Base-by-base conservation (phyloP, 2,797 vertebrate species). In the Esox masquinongy region DNA sequence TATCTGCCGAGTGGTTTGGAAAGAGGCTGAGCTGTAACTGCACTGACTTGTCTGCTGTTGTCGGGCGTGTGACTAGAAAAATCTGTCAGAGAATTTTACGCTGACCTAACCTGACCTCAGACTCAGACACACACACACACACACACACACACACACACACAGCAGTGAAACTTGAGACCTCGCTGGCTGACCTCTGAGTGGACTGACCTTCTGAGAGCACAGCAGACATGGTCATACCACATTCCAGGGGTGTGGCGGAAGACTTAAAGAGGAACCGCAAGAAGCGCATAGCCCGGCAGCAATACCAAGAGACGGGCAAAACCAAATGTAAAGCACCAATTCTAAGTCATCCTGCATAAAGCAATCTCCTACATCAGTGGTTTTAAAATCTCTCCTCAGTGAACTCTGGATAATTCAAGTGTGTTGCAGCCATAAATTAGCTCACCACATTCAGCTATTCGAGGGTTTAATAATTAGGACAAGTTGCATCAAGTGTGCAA, bases 151-250 rank as follows among this genome's bases (percentile, higher is more conserved):
- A 68, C 31, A 43, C 31, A 68, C 14, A 67, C 67, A 69, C n/a
- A 69, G 22, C 26, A 67, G 64, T 15, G 66, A 11, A 68, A 61
- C 56, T 24, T 61, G 56, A 61, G 2, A 61, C 56, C 8, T 12
- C 3, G 22, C 56, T 61, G 56, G 56, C 56, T 61, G 56, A 26
- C 56, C 56, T 61, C 56, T 61, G 56, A 61, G 31, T 43, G 4
- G 49, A 49, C 47, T 76, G n/a, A 76, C 51, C 74, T 69, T 68
- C 49, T 24, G 50, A n/a, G 49, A 36, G 49, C 73, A 24, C 63
- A 14, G 5, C 11, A 6, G 73, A 34, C 36, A 36, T 5, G 22
- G 50, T 61, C 39, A 26, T 56, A 29, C n/a, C n/a, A 53, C 51
- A 75, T 75, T 75, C 67, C 34, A 47, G 67, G 43, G 51, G 68